Evolutionary conservation across 2,113 vertebrate genomes (phyloP).

Genomic region (Hyperopisus bebe): DNA sequence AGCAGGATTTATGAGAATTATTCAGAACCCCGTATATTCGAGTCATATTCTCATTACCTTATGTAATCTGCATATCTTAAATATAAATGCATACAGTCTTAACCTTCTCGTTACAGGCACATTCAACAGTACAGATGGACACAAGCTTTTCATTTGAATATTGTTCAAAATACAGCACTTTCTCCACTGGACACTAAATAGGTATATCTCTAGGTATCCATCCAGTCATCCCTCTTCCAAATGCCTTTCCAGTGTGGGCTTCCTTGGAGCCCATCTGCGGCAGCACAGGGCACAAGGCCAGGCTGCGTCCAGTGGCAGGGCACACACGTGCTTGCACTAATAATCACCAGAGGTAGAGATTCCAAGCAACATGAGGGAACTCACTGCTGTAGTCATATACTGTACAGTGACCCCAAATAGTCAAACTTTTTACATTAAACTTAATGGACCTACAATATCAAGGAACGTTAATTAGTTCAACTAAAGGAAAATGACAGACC

Average conservation of each 20-base stretch:
- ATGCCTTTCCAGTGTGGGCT: neutral
- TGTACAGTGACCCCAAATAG: neutral
- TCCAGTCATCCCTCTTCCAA: neutral
- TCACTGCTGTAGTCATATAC: neutral
- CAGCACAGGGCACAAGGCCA: neutral
- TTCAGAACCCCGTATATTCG: neutral
- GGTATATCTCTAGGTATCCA: neutral
- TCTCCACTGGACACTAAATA: neutral
- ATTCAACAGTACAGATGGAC: neutral
- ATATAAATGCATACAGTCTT: neutral
- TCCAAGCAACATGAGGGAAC: neutral
- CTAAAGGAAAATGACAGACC: neutral
- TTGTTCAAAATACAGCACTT: neutral
- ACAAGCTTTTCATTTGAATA: neutral
- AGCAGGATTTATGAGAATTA: neutral
- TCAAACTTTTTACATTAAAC: neutral
- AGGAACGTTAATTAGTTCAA: neutral
- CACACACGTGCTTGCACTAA: neutral
- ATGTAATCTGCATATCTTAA: neutral
- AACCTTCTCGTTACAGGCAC: neutral
- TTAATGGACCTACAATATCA: neutral
- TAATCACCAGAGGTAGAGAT: neutral
- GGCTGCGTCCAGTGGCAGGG: neutral
- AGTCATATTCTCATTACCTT: neutral
- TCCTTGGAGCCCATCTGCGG: neutral